Conservation (phyloP, 2,797 vertebrate genomes). For the Cynopterus sphinx region DNA sequence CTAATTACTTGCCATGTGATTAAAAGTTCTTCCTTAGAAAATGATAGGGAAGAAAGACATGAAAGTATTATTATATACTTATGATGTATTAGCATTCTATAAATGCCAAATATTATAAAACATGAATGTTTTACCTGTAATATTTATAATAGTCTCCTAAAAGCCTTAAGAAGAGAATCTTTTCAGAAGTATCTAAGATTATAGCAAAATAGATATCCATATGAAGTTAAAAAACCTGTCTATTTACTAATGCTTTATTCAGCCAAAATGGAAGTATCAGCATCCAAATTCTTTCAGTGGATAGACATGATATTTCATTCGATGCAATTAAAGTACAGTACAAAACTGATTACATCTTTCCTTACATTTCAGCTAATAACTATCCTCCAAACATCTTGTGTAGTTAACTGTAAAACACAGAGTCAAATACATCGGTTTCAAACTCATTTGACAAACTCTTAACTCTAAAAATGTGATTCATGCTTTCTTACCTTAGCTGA, state of each 20-base stretch:
- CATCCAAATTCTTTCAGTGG: not conserved
- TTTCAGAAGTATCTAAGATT: not conserved
- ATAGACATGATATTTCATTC: not conserved
- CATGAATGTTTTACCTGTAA: not conserved
- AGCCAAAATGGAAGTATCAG: not conserved
- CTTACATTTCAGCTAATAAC: not conserved
- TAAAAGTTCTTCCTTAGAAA: slow-evolving; percentile 41
- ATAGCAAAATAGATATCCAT: not conserved
- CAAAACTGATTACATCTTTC: not conserved
- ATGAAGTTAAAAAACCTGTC: not conserved
- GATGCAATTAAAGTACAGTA: not conserved
- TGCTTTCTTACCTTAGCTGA: slow-evolving; percentile 88
- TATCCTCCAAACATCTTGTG: not conserved
- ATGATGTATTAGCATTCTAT: not conserved
- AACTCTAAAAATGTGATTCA: not conserved
- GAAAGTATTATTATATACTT: not conserved
- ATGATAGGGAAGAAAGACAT: not conserved
- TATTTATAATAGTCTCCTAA: not conserved
- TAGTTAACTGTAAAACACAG: not conserved
- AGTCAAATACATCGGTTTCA: not conserved
- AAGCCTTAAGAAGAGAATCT: not conserved
- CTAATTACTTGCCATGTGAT: slow-evolving; percentile 16
- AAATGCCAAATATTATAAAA: slow-evolving; percentile 5
- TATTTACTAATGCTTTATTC: slow-evolving; percentile 23
- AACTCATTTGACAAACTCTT: not conserved